Percentiles rank a stretch among this genome's conserved stretches.
These are phyloP conservation scores for Chaenodraco wilsoni DNA, from an alignment of 2,797 vertebrate species.

Conservation along the genomic window DNA sequence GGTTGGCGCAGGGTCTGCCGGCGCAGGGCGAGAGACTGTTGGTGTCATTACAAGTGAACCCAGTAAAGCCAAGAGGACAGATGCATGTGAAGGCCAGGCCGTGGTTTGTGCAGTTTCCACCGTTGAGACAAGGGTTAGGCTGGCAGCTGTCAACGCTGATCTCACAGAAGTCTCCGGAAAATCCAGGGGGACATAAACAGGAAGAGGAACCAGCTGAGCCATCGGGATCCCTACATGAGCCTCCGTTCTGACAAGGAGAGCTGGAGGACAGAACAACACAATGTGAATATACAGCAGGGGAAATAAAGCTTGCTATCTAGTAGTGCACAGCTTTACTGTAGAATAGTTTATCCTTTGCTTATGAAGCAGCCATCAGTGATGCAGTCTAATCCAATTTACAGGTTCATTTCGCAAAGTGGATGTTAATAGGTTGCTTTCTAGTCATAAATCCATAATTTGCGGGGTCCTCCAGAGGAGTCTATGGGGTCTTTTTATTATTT, in stretches of 20 bases:
- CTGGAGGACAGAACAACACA: conserved; percentile 69
- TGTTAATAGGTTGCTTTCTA: background rate
- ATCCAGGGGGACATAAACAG: conserved; percentile 89
- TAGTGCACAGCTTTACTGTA: conserved; percentile 11
- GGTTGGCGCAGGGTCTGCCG: conserved; percentile 85
- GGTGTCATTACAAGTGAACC: conserved; percentile 86
- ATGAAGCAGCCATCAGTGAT: conserved; percentile 1
- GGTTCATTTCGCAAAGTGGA: background rate
- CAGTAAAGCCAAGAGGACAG: conserved; percentile 85
- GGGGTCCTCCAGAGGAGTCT: background rate
- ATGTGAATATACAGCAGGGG: conserved; percentile 28
- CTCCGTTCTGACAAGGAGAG: conserved; percentile 93
- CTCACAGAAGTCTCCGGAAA: conserved; percentile 91
- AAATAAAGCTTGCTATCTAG: background rate
- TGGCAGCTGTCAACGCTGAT: conserved; percentile 85
- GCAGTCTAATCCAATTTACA: background rate
- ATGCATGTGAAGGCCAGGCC: conserved; percentile 85
- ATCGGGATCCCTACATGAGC: conserved; percentile 85
- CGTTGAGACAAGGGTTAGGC: conserved; percentile 89
- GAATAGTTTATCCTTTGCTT: conserved; percentile 6
- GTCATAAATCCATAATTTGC: background rate
- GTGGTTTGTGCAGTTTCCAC: conserved; percentile 87
- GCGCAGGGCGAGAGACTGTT: conserved; percentile 75
- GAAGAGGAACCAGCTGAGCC: conserved; percentile 80
- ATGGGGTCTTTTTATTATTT: background rate